These are phyloP conservation scores for Aleiodes leptofemur DNA, from an alignment of 2,888 invertebrate species.

Conservation along the genomic window DNA sequence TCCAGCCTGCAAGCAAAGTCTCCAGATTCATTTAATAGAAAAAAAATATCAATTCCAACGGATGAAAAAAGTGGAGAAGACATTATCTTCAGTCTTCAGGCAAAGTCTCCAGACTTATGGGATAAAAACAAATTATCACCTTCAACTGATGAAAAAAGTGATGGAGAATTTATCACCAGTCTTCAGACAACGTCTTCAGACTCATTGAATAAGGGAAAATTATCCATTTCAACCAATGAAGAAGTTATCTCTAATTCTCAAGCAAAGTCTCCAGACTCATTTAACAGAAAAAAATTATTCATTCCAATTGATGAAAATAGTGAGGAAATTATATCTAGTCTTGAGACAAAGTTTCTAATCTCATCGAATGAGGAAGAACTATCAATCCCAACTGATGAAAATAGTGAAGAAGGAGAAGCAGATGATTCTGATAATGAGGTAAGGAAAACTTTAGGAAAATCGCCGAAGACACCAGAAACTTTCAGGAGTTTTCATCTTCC, in stretches of 20 bases:
- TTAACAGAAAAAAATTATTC: slow-evolving; percentile 29
- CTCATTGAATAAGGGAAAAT: too few relatives aligned
- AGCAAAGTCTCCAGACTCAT: slow-evolving; percentile 54
- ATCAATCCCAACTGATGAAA: too few relatives aligned
- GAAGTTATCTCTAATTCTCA: slow-evolving; percentile 59
- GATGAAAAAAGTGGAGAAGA: neutral
- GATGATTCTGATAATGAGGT: slow-evolving; percentile 1
- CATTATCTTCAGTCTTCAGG: too few relatives aligned
- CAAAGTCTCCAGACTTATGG: too few relatives aligned
- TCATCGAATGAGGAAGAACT: too few relatives aligned
- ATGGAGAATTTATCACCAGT: too few relatives aligned
- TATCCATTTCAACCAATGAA: too few relatives aligned
- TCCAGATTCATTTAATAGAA: slow-evolving; percentile 49
- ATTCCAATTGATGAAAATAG: slow-evolving; percentile 22
- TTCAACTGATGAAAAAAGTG: too few relatives aligned
- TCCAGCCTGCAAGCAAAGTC: slow-evolving; percentile 58
- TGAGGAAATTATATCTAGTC: neutral
- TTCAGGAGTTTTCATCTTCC: slow-evolving; percentile 60
- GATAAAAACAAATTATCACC: too few relatives aligned
- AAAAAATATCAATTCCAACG: slow-evolving; percentile 23
- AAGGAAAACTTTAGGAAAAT: slow-evolving; percentile 20
- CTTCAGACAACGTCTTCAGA: too few relatives aligned
- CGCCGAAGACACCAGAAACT: slow-evolving; percentile 43
- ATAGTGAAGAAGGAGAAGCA: too few relatives aligned
- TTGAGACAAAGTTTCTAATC: too few relatives aligned